phyloP scores from a whole-genome alignment of 1,140 invertebrate genomes.

The Hyles euphorbiae region DNA sequence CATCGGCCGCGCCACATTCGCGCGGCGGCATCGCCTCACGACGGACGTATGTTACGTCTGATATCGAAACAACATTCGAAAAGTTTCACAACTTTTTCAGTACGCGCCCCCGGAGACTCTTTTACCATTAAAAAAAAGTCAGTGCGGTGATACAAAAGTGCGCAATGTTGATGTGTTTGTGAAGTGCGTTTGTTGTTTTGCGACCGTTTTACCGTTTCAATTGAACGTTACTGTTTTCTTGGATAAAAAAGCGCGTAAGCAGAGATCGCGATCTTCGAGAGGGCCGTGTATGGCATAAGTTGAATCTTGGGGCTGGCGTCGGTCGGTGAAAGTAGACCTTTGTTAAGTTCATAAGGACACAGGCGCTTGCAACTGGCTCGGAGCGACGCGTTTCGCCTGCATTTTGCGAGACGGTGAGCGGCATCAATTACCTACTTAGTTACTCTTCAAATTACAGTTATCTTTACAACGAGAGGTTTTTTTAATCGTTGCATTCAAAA shows the following conservation, averaged over 20 bases:
- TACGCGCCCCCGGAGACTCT: constrained; percentile 40
- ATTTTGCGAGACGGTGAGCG: constrained; percentile 62
- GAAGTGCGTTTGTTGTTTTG: constrained; percentile 49
- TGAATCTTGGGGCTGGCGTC: constrained; percentile 56
- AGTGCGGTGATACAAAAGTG: constrained; percentile 45
- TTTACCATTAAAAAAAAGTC: constrained; percentile 31
- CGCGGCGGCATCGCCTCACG: constrained; percentile 46
- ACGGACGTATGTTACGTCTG: constrained; percentile 31
- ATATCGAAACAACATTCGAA: constrained; percentile 43
- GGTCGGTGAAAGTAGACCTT: constrained; percentile 70
- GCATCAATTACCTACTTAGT: constrained; percentile 49
- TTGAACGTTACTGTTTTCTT: constrained; percentile 70
- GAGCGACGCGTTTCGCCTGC: constrained; percentile 57
- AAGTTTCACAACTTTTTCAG: constrained; percentile 61
- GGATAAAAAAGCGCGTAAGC: constrained; percentile 59
- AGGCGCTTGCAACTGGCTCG: constrained; percentile 53
- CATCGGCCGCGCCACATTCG: constrained; percentile 42
- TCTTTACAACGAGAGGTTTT: constrained; percentile 23
- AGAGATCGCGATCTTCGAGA: constrained; percentile 51
- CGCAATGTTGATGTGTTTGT: constrained; percentile 46
- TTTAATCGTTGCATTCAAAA: constrained; percentile 27
- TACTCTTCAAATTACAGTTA: constrained; percentile 48
- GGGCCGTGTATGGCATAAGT: constrained; percentile 61
- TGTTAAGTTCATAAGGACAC: constrained; percentile 71
- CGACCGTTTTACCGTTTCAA: constrained; percentile 62